Base-by-base conservation (phyloP, 2,888 invertebrate species). In the Aphodius granarius region DNA sequence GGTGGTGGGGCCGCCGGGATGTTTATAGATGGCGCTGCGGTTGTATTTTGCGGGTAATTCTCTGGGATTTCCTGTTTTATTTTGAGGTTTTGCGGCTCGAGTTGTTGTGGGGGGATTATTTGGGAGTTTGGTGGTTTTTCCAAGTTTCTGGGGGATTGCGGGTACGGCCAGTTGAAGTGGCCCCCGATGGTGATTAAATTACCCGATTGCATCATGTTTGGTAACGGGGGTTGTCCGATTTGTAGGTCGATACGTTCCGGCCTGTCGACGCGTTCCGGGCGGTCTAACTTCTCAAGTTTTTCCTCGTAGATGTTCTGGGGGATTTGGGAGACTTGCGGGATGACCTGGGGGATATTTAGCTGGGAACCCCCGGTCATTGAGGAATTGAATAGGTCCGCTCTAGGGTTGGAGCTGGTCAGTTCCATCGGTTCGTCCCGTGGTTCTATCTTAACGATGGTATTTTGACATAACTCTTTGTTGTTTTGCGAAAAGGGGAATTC, bases 81-180 rank as follows among this genome's bases (percentile, higher is more conserved):
- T 84, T 93, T 93, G 74, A 93, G 87, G 85, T 93, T 93, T 83
- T 93, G 93, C 5, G 93, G 93, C 82, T 93, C 93, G 84, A 88
- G 90, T 81, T 89, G 88, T 20, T 66, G 78, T 68, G 77, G 71
- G 15, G 78, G 80, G 9, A 78, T 70, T 13, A 73, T 76, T 63
- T 81, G 81, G 20, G 77, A 78, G 9, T 75, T 74, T 70, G 78
- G 76, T 5, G 79, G 72, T 70, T 84, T 83, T n/a, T 85, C 84
- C 21, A 81, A 65, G 62, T 79, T 80, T 15, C 85, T 78, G 1
- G 84, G 85, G 22, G 85, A 84, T 78, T 85, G 85, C 15, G 84
- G 84, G 0, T 82, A 82, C 83, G 91, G 90, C 80, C 91, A 91
- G 15, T 92, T 89, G 84, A 92, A 93, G 73, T 91, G 91, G 75